Conservation (phyloP, 2,113 vertebrate species). For the Mastomys natalensis region DNA sequence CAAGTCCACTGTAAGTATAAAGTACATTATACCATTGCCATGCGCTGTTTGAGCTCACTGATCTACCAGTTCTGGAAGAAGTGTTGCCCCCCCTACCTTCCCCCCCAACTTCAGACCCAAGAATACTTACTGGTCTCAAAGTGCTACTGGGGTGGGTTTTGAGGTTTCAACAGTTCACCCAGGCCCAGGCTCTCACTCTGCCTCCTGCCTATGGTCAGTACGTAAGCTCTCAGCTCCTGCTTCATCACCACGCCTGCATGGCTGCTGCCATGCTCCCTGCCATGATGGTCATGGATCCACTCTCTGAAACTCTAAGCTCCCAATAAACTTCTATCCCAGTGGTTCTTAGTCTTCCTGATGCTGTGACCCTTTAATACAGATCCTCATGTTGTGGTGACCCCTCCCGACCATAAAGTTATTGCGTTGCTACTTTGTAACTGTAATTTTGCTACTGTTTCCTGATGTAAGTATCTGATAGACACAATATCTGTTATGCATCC, state of each 20-base stretch:
- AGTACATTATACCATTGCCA: background rate
- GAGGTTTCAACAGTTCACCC: background rate
- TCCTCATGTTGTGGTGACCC: background rate
- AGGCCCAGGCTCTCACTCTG: background rate
- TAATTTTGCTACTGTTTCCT: background rate
- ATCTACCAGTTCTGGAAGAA: background rate
- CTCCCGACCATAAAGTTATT: background rate
- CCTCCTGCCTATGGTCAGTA: background rate
- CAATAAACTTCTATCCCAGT: background rate
- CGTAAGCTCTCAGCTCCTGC: background rate
- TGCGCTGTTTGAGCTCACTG: background rate
- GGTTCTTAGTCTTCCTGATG: background rate
- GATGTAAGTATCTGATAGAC: background rate
- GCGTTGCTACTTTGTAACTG: background rate
- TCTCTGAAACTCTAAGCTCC: background rate
- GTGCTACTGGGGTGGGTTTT: background rate
- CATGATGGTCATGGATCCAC: background rate
- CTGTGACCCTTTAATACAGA: background rate
- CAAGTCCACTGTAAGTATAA: background rate
- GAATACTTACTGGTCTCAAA: background rate
- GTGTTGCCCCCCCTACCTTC: background rate
- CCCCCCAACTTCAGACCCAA: background rate
- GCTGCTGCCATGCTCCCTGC: background rate
- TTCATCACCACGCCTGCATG: background rate
- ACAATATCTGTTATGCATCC: background rate